A percentile compares a stretch with the other conserved stretches of the same genome.
phyloP scores from a whole-genome alignment of 2,797 vertebrate species.

The Gadopsis bispinosus region DNA sequence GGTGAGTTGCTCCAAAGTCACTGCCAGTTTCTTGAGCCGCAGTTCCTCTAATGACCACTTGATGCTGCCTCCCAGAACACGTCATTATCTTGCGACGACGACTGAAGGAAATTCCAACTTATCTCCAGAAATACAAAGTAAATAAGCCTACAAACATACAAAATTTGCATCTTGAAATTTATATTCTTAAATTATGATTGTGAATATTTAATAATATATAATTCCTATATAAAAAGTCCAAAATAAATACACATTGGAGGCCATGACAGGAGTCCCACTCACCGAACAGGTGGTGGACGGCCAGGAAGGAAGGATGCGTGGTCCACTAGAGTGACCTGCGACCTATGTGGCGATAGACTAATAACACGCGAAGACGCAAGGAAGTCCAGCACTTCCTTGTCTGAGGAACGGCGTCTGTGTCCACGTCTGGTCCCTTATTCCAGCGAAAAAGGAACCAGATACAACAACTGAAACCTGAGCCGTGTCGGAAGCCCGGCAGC shows the following conservation, averaged over 20 bases:
- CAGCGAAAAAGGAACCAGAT: constrained; percentile 66
- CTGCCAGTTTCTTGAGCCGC: background rate
- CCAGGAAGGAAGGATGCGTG: constrained; percentile 69
- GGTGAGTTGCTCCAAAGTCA: background rate
- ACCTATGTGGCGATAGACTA: constrained; percentile 57
- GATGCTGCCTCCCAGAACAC: background rate
- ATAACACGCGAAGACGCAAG: constrained; percentile 54
- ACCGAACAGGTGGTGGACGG: constrained; percentile 43
- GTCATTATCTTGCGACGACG: background rate
- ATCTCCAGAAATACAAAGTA: background rate
- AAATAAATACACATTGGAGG: constrained; percentile 13
- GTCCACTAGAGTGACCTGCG: constrained; percentile 58
- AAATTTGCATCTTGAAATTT: background rate
- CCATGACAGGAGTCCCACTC: constrained; percentile 25
- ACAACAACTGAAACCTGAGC: constrained; percentile 49
- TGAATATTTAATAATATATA: background rate
- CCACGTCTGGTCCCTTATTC: constrained; percentile 56
- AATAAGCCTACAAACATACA: background rate
- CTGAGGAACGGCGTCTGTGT: constrained; percentile 58
- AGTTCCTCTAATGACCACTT: background rate
- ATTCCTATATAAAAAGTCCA: too few species aligned
- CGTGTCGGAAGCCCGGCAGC: constrained; percentile 44
- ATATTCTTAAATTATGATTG: background rate
- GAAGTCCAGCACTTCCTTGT: constrained; percentile 71
- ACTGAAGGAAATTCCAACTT: background rate